phyloP scores from a whole-genome alignment of 2,113 vertebrate genomes.

The Scartelaos histophorus region DNA sequence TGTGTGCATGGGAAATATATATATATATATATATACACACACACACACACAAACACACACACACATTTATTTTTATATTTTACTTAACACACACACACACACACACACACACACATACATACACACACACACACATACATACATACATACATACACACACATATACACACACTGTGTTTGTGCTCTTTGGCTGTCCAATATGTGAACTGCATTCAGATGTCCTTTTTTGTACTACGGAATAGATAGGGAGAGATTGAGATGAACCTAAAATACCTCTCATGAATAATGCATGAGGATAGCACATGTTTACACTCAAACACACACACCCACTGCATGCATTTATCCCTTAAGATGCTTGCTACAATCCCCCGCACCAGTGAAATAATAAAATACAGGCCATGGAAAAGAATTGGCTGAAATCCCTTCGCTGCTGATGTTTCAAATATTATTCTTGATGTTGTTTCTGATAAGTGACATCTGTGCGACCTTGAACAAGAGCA shows the following conservation, averaged over 20 bases:
- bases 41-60: too few species aligned
- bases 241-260: conserved; percentile 19
- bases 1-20: conserved; percentile 24
- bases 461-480: conserved; percentile 18
- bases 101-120: conserved; percentile 17
- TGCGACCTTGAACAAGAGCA: conserved; percentile 4
- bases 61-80: too few species aligned
- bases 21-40: conserved; percentile 26
- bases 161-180: conserved; percentile 26
- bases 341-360: conserved; percentile 28
- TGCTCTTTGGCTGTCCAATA: conserved; percentile 13
- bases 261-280: conserved; percentile 52
- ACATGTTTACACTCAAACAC: conserved; percentile 13
- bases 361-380: conserved; percentile 16
- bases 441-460: conserved; percentile 17
- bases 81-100: conserved; percentile 18
- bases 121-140: not conserved
- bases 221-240: conserved; percentile 8
- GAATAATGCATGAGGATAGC: conserved; percentile 54
- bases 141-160: not conserved
- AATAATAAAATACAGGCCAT: conserved; percentile 39
- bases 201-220: conserved; percentile 17
- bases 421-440: conserved; percentile 22
- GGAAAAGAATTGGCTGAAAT: conserved; percentile 23
- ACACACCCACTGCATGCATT: conserved; percentile 14